These are phyloP conservation scores for Desoria tigrina DNA, from an alignment of 2,888 invertebrate genomes.

Conservation along the genomic window DNA sequence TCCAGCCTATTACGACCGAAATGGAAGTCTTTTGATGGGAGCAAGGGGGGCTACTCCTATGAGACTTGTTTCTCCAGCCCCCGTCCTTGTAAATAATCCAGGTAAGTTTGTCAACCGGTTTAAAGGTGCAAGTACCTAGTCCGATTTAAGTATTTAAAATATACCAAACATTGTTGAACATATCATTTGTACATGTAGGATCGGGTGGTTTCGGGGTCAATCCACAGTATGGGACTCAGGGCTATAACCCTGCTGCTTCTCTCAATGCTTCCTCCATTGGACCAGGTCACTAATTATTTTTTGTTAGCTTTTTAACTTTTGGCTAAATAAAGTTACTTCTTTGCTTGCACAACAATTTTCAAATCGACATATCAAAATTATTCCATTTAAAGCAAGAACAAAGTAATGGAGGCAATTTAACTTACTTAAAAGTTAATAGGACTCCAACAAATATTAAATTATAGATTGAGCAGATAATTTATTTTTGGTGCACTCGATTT, in stretches of 20 bases:
- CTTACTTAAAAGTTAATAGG: too few species aligned
- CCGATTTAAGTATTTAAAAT: too few species aligned
- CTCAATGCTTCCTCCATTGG: constrained; percentile 53
- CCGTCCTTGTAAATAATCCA: constrained; percentile 69
- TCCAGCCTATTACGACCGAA: constrained; percentile 74
- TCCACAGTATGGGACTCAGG: constrained; percentile 49
- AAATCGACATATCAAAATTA: too few species aligned
- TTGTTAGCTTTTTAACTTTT: too few species aligned
- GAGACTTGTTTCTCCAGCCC: constrained; percentile 90
- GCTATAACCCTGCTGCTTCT: constrained; percentile 52
- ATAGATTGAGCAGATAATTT: too few species aligned
- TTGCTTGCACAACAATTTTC: too few species aligned
- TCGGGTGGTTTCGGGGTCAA: constrained; percentile 50
- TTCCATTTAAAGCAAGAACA: too few species aligned
- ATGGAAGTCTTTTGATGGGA: constrained; percentile 81
- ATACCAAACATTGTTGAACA: too few species aligned
- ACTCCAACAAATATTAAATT: too few species aligned
- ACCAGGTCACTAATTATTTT: constrained; percentile 47
- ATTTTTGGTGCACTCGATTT: too few species aligned
- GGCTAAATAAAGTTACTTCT: constrained; percentile 10
- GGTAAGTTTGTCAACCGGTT: constrained; percentile 28
- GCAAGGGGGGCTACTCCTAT: constrained; percentile 76
- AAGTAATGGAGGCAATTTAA: too few species aligned
- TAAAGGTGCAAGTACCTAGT: too few species aligned
- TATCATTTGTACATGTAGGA: constrained; percentile 26